Evolutionary conservation across 2,113 vertebrate genomes (phyloP).

Genomic region (Eurystomus gularis): DNA sequence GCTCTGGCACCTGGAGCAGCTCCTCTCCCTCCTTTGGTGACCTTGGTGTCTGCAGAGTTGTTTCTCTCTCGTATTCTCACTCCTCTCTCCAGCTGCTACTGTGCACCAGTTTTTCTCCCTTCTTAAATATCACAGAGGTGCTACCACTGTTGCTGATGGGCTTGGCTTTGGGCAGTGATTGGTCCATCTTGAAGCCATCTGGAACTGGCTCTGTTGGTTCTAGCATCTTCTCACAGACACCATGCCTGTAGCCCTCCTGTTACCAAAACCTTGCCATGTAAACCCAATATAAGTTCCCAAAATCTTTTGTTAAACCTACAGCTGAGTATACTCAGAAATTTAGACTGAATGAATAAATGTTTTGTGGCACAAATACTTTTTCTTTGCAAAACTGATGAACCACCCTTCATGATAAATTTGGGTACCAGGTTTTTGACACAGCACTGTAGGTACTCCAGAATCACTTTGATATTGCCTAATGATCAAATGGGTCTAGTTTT

Average conservation of each 20-base stretch:
- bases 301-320: background rate
- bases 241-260: background rate
- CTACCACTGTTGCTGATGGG: rapidly evolving
- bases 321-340: background rate
- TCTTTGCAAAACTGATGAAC: background rate
- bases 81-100: background rate
- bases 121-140: background rate
- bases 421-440: background rate
- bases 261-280: background rate
- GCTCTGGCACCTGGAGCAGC: rapidly evolving
- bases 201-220: background rate
- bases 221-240: background rate
- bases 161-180: rapidly evolving
- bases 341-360: background rate
- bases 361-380: background rate
- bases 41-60: background rate
- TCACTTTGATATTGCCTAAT: background rate
- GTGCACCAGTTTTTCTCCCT: background rate
- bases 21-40: background rate
- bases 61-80: background rate
- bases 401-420: background rate
- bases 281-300: background rate
- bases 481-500: background rate
- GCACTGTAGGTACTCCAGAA: background rate
- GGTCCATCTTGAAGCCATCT: background rate